Conservation (phyloP, 2,113 vertebrate genomes). For the Rattus rattus region DNA sequence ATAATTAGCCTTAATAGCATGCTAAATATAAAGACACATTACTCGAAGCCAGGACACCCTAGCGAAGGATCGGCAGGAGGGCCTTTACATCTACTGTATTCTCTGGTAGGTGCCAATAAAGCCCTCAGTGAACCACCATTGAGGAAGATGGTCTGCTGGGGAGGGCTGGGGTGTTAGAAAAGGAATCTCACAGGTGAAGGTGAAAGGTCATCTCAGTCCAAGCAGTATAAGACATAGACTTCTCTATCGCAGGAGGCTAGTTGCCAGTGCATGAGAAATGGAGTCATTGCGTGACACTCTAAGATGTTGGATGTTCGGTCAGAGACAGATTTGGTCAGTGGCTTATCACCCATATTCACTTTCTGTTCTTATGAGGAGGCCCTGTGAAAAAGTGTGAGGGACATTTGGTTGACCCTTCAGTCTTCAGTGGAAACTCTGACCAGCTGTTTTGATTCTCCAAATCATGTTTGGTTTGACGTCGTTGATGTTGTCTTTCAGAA, state of each 20-base stretch:
- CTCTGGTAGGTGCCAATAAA: not conserved
- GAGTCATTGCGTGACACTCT: not conserved
- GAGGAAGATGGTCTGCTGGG: not conserved
- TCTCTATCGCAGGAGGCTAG: not conserved
- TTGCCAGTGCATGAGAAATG: not conserved
- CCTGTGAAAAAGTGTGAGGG: not conserved
- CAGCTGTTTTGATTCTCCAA: slow-evolving; percentile 1
- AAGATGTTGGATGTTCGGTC: not conserved
- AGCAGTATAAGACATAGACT: not conserved
- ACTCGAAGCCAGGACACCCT: slow-evolving; percentile 28
- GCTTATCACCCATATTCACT: not conserved
- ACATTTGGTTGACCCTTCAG: not conserved
- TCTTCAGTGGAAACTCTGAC: not conserved
- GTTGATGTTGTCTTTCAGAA: not conserved
- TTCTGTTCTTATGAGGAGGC: not conserved
- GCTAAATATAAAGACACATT: slow-evolving; percentile 74
- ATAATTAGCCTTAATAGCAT: slow-evolving; percentile 72
- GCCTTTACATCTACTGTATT: not conserved
- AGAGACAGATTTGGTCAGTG: not conserved
- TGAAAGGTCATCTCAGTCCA: not conserved
- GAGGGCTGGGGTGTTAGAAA: not conserved
- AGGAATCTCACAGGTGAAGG: not conserved
- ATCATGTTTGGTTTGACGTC: not conserved
- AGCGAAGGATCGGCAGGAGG: not conserved
- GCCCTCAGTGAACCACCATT: not conserved